Evolutionary conservation across 2,113 vertebrate genomes (phyloP).

Genomic region (Gymnorhina tibicen): DNA sequence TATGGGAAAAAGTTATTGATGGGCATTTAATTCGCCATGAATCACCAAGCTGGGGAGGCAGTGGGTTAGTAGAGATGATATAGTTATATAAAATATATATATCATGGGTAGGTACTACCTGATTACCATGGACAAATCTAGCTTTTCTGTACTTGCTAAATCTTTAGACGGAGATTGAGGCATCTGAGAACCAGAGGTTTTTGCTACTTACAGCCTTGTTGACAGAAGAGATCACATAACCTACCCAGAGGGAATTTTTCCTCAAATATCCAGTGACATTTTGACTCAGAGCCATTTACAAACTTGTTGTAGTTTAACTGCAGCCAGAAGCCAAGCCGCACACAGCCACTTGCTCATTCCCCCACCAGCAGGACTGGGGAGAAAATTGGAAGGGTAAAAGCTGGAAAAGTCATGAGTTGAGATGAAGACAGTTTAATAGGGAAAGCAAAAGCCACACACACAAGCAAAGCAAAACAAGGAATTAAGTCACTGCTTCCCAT

Average conservation of each 20-base stretch:
- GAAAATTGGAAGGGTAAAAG: background rate
- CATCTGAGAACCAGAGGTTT: background rate
- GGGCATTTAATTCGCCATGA: background rate
- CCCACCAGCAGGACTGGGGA: background rate
- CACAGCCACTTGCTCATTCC: background rate
- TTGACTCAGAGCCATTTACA: background rate
- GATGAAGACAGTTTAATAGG: background rate
- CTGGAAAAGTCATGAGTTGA: background rate
- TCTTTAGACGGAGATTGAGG: background rate
- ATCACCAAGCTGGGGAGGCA: background rate
- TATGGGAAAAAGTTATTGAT: background rate
- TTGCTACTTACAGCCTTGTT: background rate
- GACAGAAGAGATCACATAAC: background rate
- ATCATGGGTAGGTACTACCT: background rate
- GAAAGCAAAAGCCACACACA: background rate
- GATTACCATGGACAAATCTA: background rate
- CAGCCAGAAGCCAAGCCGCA: background rate
- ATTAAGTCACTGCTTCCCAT: background rate
- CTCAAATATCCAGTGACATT: background rate
- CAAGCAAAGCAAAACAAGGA: background rate
- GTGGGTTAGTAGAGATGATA: background rate
- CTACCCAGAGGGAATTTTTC: background rate
- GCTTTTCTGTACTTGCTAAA: background rate
- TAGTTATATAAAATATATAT: background rate
- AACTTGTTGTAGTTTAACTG: background rate